Evolutionary conservation across 2,113 vertebrate species (phyloP).

Genomic region (Nansenia antarctica): DNA sequence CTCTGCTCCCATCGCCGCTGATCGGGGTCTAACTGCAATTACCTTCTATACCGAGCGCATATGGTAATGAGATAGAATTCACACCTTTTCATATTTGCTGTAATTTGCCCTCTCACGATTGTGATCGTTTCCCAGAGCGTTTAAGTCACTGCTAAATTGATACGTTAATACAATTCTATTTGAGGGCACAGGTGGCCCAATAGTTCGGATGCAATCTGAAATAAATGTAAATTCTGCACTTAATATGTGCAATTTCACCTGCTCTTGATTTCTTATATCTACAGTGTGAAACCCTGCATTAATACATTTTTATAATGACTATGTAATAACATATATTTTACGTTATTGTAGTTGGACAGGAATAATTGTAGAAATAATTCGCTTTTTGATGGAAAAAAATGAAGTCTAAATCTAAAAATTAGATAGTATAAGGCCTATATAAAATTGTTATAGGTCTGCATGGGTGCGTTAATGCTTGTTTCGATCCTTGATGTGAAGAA

Average conservation of each 20-base stretch:
- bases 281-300: neutral
- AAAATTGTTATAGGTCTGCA: too few species aligned
- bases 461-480: too few species aligned
- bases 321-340: too few species aligned
- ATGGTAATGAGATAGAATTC: slow-evolving; percentile 86
- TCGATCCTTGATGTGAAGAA: too few species aligned
- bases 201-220: slow-evolving; percentile 35
- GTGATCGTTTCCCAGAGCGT: slow-evolving; percentile 73
- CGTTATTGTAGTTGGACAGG: too few species aligned
- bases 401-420: too few species aligned
- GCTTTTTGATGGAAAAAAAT: too few species aligned
- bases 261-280: neutral
- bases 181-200: slow-evolving; percentile 62
- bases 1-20: slow-evolving; percentile 66
- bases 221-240: slow-evolving; percentile 1
- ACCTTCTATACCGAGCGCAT: slow-evolving; percentile 78
- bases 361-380: too few species aligned
- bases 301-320: neutral
- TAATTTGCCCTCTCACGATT: slow-evolving; percentile 77
- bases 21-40: slow-evolving; percentile 83
- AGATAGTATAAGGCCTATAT: too few species aligned
- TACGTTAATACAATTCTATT: slow-evolving; percentile 57
- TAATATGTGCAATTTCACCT: neutral
- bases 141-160: slow-evolving; percentile 84
- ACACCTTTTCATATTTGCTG: slow-evolving; percentile 87